Evolutionary conservation across 30 jellyfish, hydroid and myxozoan species (phyloP), one percentile per base, ranked within the genome.

Genomic region (Aurelia sp.): DNA sequence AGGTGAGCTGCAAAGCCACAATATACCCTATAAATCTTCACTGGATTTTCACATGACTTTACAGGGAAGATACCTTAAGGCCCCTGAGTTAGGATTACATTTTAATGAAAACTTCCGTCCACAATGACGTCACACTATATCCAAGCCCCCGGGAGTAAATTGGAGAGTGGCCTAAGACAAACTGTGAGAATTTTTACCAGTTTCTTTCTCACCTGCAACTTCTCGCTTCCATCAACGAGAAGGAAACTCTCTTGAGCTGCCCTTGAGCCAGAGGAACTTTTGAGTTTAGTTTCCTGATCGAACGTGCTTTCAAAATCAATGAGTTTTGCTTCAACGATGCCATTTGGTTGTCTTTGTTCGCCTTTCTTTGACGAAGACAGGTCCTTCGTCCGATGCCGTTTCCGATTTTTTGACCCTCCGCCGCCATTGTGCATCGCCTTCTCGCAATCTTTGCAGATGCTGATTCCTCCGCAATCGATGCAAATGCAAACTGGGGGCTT

Each of bases 381-480:
- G 71, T 75, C 89, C 50, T 47, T 74, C 3, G 58, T 65, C n/a
- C 86, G 81, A 74, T 91, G 96, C 64, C 50, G 66, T 37, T 71
- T 70, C 6, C 76, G 92, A 68, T 44, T 78, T 65, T 78, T 78
- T 17, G 85, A 62, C 62, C 62, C 75, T 16, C 73, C 60, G 19
- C 78, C 88, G 22, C 37, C 33, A 68, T 75, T 64, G 53, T 91
- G 97, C 79, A 86, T 75, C 79, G 53, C 66, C 22, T 53, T 78
- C 71, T 79, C 85, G 75, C 98, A 92, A 23, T 86, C 97, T 16
- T 74, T 79, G 89, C 98, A 92, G 13, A 92, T 66, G 35, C 71
- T 53, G 23, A 92, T 27, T 44, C 91, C 97, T 13, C 98, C 98
- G 84, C 98, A 92, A 40, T 92, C 98, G 40, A 75, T 67, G 63